Conservation (phyloP, 2,888 invertebrate genomes). For the Heteropelma amictum region DNA sequence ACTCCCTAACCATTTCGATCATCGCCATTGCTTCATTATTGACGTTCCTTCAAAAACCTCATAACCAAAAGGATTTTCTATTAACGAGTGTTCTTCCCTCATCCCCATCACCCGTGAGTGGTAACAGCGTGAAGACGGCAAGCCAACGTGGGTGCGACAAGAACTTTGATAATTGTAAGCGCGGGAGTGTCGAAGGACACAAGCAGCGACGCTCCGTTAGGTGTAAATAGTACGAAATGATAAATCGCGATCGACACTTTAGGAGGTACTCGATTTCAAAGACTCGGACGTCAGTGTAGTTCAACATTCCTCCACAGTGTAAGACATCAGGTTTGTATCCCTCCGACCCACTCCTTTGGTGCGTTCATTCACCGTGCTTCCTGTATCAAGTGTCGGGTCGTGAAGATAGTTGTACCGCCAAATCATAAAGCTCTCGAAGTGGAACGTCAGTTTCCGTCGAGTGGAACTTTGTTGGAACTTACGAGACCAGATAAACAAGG, state of each 20-base stretch:
- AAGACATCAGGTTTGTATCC: neutral
- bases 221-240: neutral
- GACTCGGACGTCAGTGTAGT: neutral
- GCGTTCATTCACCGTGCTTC: neutral
- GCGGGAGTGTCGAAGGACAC: neutral
- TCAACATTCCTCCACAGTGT: neutral
- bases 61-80: no score
- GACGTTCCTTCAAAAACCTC: no score
- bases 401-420: neutral
- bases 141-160: no score
- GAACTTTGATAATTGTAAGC: neutral
- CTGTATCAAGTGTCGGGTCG: neutral
- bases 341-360: neutral
- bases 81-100: no score
- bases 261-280: neutral
- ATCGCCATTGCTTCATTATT: no score
- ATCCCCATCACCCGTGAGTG: no score
- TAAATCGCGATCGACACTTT: neutral
- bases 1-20: no score
- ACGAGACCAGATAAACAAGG: neutral
- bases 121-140: no score
- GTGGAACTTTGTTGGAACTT: neutral
- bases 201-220: neutral
- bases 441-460: neutral
- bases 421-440: neutral